Percentiles rank a stretch among this genome's conserved stretches.
Evolutionary conservation across 2,888 invertebrate genomes (phyloP).

Genomic region (Drosophila helvetica): DNA sequence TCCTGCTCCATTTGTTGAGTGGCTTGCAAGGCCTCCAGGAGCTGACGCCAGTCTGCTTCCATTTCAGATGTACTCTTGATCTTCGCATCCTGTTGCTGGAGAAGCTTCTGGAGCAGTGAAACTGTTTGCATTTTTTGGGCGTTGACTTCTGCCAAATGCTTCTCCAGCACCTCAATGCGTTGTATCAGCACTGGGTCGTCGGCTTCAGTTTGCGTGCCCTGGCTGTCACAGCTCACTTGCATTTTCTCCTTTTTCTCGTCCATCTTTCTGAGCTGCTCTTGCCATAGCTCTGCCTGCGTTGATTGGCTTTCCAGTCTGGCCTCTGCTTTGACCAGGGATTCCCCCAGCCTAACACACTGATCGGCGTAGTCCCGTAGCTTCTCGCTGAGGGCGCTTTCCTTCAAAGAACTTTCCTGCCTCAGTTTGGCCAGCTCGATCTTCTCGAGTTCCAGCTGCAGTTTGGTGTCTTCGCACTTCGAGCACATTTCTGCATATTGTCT

Average conservation of each 20-base stretch:
- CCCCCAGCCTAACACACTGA: conserved; percentile 54
- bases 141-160: conserved; percentile 50
- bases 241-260: background rate
- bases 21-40: conserved; percentile 64
- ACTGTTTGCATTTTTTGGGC: conserved; percentile 64
- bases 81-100: conserved; percentile 76
- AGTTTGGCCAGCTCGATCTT: conserved; percentile 60
- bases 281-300: conserved; percentile 14
- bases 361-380: conserved; percentile 60
- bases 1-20: conserved; percentile 68
- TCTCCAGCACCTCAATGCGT: conserved; percentile 59
- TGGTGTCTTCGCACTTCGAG: conserved; percentile 68
- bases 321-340: conserved; percentile 51
- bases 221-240: conserved; percentile 8
- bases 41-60: conserved; percentile 78
- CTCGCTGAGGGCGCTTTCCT: conserved; percentile 58
- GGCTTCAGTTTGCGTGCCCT: conserved; percentile 27
- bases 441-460: conserved; percentile 63
- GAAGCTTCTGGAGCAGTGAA: conserved; percentile 63
- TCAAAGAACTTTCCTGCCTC: conserved; percentile 55
- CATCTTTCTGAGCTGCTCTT: conserved; percentile 3
- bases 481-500: conserved; percentile 68
- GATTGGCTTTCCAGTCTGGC: conserved; percentile 30
- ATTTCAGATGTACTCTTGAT: conserved; percentile 70
- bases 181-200: conserved; percentile 32